These are phyloP conservation scores for Esox niger DNA, from an alignment of 2,113 vertebrate genomes.

Conservation along the genomic window DNA sequence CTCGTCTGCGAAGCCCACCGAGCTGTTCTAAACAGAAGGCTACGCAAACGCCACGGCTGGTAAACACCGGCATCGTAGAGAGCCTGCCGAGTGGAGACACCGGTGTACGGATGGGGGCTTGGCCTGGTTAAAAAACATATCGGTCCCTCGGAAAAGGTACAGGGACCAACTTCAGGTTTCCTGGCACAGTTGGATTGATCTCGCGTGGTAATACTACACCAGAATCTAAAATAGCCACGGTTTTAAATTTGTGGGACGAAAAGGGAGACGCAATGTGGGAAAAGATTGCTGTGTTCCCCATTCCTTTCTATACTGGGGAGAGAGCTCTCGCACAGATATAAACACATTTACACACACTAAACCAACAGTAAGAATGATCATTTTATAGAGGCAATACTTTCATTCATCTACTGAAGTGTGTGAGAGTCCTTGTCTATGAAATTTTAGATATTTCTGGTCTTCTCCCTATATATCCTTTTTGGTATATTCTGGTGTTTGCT, in stretches of 20 bases:
- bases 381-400: constrained; percentile 52
- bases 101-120: too few species aligned
- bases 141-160: too few species aligned
- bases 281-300: constrained; percentile 14
- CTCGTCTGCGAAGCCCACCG: too few species aligned
- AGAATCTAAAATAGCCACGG: not conserved
- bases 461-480: constrained; percentile 27
- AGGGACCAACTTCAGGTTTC: constrained; percentile 43
- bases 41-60: too few species aligned
- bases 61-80: too few species aligned
- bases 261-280: constrained; percentile 7
- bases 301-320: constrained; percentile 18
- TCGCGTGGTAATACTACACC: constrained; percentile 27
- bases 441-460: constrained; percentile 83
- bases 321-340: constrained; percentile 40
- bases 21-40: too few species aligned
- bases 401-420: constrained; percentile 37
- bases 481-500: constrained; percentile 79
- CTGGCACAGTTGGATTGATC: constrained; percentile 51
- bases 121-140: too few species aligned
- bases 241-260: constrained; percentile 31
- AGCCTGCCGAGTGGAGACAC: too few species aligned
- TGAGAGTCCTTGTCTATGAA: constrained; percentile 58
- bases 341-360: not conserved
- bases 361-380: not conserved